Evolutionary conservation across 2,113 vertebrate genomes (phyloP).

Genomic region (Fregetta grallaria): DNA sequence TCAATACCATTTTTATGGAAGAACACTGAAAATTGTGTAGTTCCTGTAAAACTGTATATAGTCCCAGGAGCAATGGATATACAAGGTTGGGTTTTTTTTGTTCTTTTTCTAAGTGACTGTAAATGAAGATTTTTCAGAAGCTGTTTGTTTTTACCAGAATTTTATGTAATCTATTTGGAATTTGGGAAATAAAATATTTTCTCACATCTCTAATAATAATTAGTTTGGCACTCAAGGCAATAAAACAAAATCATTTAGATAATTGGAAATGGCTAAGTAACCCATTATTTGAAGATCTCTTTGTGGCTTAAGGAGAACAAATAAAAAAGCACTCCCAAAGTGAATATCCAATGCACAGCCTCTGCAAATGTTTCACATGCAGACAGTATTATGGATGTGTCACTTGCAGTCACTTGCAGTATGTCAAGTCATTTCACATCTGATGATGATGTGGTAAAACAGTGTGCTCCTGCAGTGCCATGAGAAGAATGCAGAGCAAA

Average conservation of each 20-base stretch:
- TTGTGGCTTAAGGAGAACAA: slow-evolving; percentile 13
- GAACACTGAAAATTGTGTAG: neutral
- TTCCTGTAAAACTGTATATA: neutral
- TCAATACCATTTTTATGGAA: neutral
- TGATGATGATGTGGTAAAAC: neutral
- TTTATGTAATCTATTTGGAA: slow-evolving; percentile 28
- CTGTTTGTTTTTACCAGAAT: slow-evolving; percentile 47
- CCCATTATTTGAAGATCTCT: slow-evolving; percentile 28
- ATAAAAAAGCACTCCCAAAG: neutral
- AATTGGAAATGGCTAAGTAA: slow-evolving; percentile 28
- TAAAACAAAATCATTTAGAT: slow-evolving; percentile 54
- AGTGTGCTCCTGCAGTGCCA: neutral
- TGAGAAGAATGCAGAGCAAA: neutral
- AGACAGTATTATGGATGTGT: neutral
- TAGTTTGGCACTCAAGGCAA: slow-evolving; percentile 14
- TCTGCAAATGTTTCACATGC: slow-evolving; percentile 24
- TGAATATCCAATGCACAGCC: neutral
- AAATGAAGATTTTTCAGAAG: slow-evolving; percentile 42
- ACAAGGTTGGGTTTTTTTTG: neutral
- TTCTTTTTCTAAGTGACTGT: neutral
- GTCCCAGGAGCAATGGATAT: neutral
- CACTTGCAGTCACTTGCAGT: neutral
- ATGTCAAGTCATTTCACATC: neutral
- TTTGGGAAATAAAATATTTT: slow-evolving; percentile 53
- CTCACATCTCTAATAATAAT: slow-evolving; percentile 51